These are phyloP conservation scores for Cantharis rustica DNA, from an alignment of 2,888 invertebrate genomes.

Conservation along the genomic window DNA sequence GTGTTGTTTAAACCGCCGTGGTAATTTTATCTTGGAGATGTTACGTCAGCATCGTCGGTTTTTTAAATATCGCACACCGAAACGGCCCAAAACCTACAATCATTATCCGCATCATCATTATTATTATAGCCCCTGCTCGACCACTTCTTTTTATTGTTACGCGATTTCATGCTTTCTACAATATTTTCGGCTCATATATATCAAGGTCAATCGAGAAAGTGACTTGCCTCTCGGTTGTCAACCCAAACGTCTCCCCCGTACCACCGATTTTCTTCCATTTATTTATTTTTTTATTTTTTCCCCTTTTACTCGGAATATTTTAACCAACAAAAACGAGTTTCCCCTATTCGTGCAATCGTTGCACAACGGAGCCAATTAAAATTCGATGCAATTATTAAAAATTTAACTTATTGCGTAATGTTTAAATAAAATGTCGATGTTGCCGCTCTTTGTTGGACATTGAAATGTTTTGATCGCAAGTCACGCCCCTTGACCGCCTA, in stretches of 20 bases:
- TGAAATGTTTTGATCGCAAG: background rate
- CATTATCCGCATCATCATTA: background rate
- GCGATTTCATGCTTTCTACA: conserved; percentile 35
- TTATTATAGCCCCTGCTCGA: background rate
- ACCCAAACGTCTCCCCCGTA: background rate
- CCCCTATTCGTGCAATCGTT: background rate
- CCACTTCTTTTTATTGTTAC: background rate
- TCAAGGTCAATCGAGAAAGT: conserved; percentile 50
- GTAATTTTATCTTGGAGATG: background rate
- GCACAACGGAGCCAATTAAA: background rate
- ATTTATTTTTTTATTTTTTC: background rate
- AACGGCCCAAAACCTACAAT: background rate
- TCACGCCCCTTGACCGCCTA: background rate
- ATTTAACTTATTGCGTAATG: conserved; percentile 1
- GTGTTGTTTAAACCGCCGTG: background rate
- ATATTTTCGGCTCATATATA: conserved; percentile 25
- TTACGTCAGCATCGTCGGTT: background rate
- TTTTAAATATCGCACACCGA: background rate
- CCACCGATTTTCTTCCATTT: background rate
- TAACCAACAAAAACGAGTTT: background rate
- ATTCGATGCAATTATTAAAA: background rate
- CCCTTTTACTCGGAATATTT: background rate
- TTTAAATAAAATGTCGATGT: background rate
- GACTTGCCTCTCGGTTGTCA: conserved; percentile 22
- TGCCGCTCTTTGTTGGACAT: background rate